Base-by-base conservation (phyloP, 92 coral and sea anemone genomes). In the Muricea muricata region DNA sequence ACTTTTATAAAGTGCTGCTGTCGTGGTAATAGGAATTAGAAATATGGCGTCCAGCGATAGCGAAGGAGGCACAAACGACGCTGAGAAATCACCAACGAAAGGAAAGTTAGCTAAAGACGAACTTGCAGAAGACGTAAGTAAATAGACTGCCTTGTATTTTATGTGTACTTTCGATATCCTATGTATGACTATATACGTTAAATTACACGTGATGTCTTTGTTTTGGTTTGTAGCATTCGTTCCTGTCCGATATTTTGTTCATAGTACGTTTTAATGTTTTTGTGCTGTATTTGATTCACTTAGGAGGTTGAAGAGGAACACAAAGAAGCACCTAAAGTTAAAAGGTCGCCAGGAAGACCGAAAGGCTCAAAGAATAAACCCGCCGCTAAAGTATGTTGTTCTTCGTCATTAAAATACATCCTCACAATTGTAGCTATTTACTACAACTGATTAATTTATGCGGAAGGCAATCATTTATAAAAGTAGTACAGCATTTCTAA, bases 351-450 rank as follows among this genome's bases (percentile, higher is more conserved):
- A 86, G 98, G 98, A 6, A 73, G 98, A 33, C 98, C 98, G 0
- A 95, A 91, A 86, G 98, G 98, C 74, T 93, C 97, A 12, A 95
- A 93, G 73, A 95, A 95, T 84, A 95, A 95, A 84, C n/a, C n/a
- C n/a, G 85, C 92, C 65, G 95, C 97, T 0, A 91, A 93, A 91
- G 98, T 95, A 91, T 18, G 86, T 29, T 6, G 50, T 72, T 61
- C 34, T 33, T 40, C 14, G 20, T 56, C 20, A 29, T 58, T 1
- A 21, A 9, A 30, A 70, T 34, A 47, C 54, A 18, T 20, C 13
- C 32, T n/a, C 42, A 34, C 37, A 17, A 21, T 70, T n/a, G n/a
- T n/a, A n/a, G n/a, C n/a, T n/a, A n/a, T n/a, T n/a, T n/a, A n/a
- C n/a, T n/a, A n/a, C n/a, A n/a, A n/a, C n/a, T n/a, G n/a, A n/a